Conservation (phyloP, 2,797 vertebrate genomes). For the Craterocephalus amniculus region DNA sequence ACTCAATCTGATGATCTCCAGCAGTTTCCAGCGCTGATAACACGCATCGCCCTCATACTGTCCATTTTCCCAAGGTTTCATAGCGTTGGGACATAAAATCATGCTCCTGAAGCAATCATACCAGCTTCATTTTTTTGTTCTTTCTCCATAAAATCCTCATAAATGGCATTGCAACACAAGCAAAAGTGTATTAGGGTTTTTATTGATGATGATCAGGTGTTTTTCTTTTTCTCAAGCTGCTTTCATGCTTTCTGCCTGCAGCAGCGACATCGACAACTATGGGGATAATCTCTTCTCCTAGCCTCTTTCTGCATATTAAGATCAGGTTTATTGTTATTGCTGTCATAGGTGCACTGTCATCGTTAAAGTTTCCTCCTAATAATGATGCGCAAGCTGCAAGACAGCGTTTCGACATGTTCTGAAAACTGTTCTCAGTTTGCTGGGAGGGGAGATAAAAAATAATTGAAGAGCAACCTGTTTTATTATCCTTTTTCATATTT, state of each 20-base stretch:
- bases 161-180: slow-evolving; percentile 54
- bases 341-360: slow-evolving; percentile 52
- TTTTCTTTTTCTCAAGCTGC: slow-evolving; percentile 41
- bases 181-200: slow-evolving; percentile 50
- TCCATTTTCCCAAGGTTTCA: slow-evolving; percentile 58
- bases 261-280: slow-evolving; percentile 51
- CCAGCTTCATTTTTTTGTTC: slow-evolving; percentile 63
- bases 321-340: slow-evolving; percentile 68
- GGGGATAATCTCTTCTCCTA: slow-evolving; percentile 56
- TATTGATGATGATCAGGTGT: slow-evolving; percentile 66
- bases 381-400: slow-evolving; percentile 29
- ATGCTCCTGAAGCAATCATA: slow-evolving; percentile 43
- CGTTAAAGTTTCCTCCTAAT: slow-evolving; percentile 56
- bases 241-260: slow-evolving; percentile 45
- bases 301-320: slow-evolving; percentile 59
- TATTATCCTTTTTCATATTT: slow-evolving; percentile 59
- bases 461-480: slow-evolving; percentile 60
- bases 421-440: slow-evolving; percentile 26
- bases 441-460: slow-evolving; percentile 55
- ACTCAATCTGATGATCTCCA: slow-evolving; percentile 41
- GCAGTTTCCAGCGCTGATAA: slow-evolving; percentile 53
- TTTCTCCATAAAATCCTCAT: slow-evolving; percentile 70
- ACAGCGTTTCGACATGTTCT: slow-evolving; percentile 35
- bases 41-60: slow-evolving; percentile 43
- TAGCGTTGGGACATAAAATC: slow-evolving; percentile 55